These are phyloP conservation scores for Brachymystax lenok DNA, from an alignment of 2,797 vertebrate genomes.

Conservation along the genomic window DNA sequence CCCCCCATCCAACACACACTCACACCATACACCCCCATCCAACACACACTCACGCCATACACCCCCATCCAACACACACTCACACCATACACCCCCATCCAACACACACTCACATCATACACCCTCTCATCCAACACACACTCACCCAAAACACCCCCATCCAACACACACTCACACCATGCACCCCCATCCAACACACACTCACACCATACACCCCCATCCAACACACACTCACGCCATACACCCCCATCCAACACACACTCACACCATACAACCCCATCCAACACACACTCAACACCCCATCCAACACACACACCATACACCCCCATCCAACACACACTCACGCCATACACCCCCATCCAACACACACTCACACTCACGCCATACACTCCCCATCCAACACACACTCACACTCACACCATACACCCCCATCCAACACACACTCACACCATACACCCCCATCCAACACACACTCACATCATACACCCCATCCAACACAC, in stretches of 20 bases:
- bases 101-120: neutral
- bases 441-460: no score
- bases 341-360: neutral
- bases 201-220: neutral
- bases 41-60: no score
- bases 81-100: neutral
- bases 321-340: neutral
- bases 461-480: neutral
- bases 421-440: neutral
- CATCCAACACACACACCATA: no score
- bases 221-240: neutral
- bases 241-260: neutral
- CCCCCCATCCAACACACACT: neutral
- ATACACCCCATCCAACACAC: neutral
- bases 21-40: neutral
- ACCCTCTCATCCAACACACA: neutral
- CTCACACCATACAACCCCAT: neutral
- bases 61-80: neutral
- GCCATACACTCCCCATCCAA: neutral
- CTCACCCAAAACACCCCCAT: neutral
- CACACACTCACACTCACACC: conserved; percentile 1
- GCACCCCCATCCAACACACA: neutral
- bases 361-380: neutral
- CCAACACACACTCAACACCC: no score
- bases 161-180: no score